Evolutionary conservation across 2,888 invertebrate species (phyloP), one percentile per base, ranked within the genome.

Genomic region (Ptilodon capucinus): DNA sequence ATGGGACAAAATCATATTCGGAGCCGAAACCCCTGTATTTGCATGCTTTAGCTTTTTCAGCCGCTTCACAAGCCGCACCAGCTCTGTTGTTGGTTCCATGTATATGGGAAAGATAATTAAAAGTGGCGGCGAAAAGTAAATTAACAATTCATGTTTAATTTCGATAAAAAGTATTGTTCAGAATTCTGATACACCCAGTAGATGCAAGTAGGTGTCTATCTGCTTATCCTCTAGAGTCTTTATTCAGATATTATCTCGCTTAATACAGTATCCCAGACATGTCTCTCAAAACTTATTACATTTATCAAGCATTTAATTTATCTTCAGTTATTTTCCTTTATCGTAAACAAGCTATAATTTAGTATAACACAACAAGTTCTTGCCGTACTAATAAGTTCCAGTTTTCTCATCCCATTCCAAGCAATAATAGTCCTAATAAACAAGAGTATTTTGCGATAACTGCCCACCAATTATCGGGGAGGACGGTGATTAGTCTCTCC

Each of bases 391-490:
- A 14, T 32, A 32, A 32, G 14, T 13, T 6, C 32, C 14, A 46
- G 35, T 52, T 60, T 52, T 45, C 51, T 51, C 53, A 43, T 55
- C 49, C 48, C 46, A 54, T 65, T 65, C 56, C 59, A 62, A 59
- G 54, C 44, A 35, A 38, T 65, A 64, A 65, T 62, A 32, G 32
- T 19, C 42, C 42, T 52, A 59, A 65, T 65, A 62, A 64, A 64
- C 63, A 62, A 56, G 48, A 51, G 49, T 57, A 63, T 32, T 66
- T 64, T 55, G 47, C 57, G 57, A 55, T 52, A 63, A 64, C 55
- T 57, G 44, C 64, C 51, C 48, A 17, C 54, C 55, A 52, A 64
- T 60, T 64, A 60, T 55, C 64, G 55, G 44, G 39, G 40, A 38
- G 32, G 46, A 48, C 52, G 48, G 57, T 52, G 67, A 66, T 64